phyloP scores from a whole-genome alignment of 1,140 invertebrate species.

The Epicauta chinensis region DNA sequence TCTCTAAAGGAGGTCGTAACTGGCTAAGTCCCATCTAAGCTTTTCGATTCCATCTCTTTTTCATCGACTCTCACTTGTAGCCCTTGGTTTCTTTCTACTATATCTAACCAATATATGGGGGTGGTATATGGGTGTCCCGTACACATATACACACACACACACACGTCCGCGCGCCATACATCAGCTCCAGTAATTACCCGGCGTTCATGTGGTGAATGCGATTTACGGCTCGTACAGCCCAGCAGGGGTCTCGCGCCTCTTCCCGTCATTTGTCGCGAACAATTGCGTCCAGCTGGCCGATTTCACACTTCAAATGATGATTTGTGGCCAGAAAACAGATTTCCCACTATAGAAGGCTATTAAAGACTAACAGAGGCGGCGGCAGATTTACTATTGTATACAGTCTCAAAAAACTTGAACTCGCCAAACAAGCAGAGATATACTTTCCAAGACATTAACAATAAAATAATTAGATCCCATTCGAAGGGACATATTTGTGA shows the following conservation, averaged over 20 bases:
- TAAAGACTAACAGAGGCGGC: too few relatives aligned
- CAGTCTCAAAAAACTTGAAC: too few relatives aligned
- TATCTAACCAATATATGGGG: slow-evolving; percentile 2
- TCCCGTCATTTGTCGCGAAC: slow-evolving; percentile 31
- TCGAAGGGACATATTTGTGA: too few relatives aligned
- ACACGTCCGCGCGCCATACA: slow-evolving; percentile 27
- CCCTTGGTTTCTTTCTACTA: too few relatives aligned
- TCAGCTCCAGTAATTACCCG: slow-evolving; percentile 30
- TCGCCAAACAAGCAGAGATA: too few relatives aligned
- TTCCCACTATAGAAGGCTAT: slow-evolving; percentile 13
- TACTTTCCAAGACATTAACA: too few relatives aligned
- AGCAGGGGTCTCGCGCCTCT: slow-evolving; percentile 25
- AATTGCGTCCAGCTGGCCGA: slow-evolving; percentile 29
- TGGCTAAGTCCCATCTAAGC: too few relatives aligned
- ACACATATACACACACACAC: slow-evolving; percentile 1
- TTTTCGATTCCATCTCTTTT: too few relatives aligned
- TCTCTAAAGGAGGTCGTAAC: too few relatives aligned
- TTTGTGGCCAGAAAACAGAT: slow-evolving; percentile 31
- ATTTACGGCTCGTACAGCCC: slow-evolving; percentile 22
- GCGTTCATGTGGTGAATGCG: slow-evolving; percentile 22
- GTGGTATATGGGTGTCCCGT: slow-evolving; percentile 19
- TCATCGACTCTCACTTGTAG: too few relatives aligned
- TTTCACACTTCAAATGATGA: slow-evolving; percentile 28
- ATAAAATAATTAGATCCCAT: too few relatives aligned
- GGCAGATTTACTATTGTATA: too few relatives aligned